Percentiles rank a stretch among this genome's conserved stretches.
These are phyloP conservation scores for Babyrousa celebensis DNA, from an alignment of 2,797 vertebrate species.

Conservation along the genomic window DNA sequence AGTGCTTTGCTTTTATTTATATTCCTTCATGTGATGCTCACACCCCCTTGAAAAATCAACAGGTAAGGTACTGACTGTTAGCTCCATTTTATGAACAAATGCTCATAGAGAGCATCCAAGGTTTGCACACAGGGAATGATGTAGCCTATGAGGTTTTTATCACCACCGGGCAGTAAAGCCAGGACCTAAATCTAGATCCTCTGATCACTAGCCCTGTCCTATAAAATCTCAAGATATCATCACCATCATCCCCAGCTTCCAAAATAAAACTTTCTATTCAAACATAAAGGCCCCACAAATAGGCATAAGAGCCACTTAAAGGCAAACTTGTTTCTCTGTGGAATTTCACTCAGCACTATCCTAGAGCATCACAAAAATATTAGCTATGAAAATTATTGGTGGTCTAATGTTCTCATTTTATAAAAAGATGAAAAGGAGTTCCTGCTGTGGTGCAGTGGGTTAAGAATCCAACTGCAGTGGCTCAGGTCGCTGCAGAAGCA, in stretches of 20 bases:
- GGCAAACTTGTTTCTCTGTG: not conserved
- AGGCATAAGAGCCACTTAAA: not conserved
- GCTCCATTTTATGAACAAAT: conserved; percentile 8
- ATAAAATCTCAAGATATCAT: not conserved
- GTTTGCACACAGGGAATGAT: not conserved
- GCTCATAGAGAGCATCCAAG: not conserved
- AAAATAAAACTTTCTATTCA: conserved; percentile 18
- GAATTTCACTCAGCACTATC: conserved; percentile 15
- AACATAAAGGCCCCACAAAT: not conserved
- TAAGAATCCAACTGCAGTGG: too few relatives aligned
- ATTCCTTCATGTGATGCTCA: not conserved
- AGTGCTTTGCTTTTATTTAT: not conserved
- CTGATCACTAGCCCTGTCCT: not conserved
- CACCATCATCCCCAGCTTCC: not conserved
- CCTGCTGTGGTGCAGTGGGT: too few relatives aligned
- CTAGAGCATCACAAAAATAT: conserved; percentile 29
- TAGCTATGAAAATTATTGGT: conserved; percentile 12
- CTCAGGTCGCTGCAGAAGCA: too few relatives aligned
- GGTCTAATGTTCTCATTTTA: conserved; percentile 11
- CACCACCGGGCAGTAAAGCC: not conserved
- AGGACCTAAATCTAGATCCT: not conserved
- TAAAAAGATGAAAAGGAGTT: not conserved
- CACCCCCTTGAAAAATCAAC: not conserved
- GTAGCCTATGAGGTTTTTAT: not conserved
- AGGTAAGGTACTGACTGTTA: not conserved